Conservation (phyloP, 1,140 invertebrate species). For the Littorina saxatilis region DNA sequence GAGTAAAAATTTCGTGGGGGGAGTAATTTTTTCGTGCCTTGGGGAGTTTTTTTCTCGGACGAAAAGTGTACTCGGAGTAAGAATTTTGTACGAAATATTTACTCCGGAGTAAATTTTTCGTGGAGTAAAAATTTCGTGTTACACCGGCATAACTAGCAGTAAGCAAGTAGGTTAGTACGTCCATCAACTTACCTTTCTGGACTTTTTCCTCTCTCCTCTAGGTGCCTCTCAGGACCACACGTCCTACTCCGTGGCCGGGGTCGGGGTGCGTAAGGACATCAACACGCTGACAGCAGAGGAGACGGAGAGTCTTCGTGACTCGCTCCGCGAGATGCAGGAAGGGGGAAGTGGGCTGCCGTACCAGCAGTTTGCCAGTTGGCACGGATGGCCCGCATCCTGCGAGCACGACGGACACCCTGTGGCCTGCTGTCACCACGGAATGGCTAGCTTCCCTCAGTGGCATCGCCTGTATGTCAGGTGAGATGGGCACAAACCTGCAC, state of each 20-base stretch:
- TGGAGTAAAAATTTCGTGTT: background rate
- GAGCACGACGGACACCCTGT: constrained; percentile 19
- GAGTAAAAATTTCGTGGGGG: no score
- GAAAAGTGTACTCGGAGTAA: no score
- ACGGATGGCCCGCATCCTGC: constrained; percentile 37
- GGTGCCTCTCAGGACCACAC: background rate
- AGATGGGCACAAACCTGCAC: constrained; percentile 26
- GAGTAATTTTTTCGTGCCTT: no score
- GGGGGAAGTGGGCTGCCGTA: constrained; percentile 34
- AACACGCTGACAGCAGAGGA: constrained; percentile 41
- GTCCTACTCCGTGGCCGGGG: constrained; percentile 31
- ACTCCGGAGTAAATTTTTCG: background rate
- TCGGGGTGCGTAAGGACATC: constrained; percentile 48
- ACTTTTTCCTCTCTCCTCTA: background rate
- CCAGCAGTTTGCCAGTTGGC: constrained; percentile 32
- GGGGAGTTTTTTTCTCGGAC: no score
- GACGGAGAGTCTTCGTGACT: constrained; percentile 37
- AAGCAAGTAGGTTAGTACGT: background rate
- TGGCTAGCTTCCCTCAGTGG: constrained; percentile 53
- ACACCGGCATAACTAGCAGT: no score
- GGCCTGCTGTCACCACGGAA: constrained; percentile 51
- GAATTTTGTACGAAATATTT: no score
- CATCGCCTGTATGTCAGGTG: constrained; percentile 40
- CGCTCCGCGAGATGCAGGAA: constrained; percentile 21
- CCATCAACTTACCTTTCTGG: background rate